Percentiles rank a stretch among this genome's conserved stretches.
Evolutionary conservation across 2,113 vertebrate genomes (phyloP).

Genomic region (Notarius quadriscutis): DNA sequence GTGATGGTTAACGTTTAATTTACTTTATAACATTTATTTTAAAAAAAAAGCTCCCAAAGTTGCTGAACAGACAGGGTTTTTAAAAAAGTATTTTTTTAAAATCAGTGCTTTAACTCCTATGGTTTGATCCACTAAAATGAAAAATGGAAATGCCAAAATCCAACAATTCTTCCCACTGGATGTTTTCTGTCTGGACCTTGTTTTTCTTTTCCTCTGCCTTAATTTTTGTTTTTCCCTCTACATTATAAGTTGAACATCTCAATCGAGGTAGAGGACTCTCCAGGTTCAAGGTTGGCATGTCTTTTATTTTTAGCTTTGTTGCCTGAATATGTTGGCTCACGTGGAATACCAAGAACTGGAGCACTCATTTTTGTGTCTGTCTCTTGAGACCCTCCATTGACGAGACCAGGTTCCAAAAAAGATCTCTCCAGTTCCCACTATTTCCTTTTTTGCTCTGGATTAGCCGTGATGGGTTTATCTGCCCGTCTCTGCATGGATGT

Average conservation of each 20-base stretch:
- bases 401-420: background rate
- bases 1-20: background rate
- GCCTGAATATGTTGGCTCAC: too few relatives aligned
- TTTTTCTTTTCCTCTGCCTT: too few relatives aligned
- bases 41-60: too few relatives aligned
- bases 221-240: background rate
- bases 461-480: background rate
- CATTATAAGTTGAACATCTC: background rate
- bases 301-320: background rate
- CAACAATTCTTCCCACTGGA: background rate
- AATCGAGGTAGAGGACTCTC: background rate
- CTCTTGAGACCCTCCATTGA: background rate
- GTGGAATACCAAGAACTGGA: background rate
- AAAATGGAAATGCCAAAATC: background rate
- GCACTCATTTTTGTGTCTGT: background rate
- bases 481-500: background rate
- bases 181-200: background rate
- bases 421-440: background rate
- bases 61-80: background rate
- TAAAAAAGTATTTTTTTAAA: too few relatives aligned
- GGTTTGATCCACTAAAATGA: background rate
- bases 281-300: background rate
- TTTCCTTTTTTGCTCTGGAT: background rate
- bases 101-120: background rate
- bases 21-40: too few relatives aligned